Percentiles rank a stretch among this genome's conserved stretches.
Conservation (phyloP, 2,113 vertebrate genomes). For the Lates calcarifer region DNA sequence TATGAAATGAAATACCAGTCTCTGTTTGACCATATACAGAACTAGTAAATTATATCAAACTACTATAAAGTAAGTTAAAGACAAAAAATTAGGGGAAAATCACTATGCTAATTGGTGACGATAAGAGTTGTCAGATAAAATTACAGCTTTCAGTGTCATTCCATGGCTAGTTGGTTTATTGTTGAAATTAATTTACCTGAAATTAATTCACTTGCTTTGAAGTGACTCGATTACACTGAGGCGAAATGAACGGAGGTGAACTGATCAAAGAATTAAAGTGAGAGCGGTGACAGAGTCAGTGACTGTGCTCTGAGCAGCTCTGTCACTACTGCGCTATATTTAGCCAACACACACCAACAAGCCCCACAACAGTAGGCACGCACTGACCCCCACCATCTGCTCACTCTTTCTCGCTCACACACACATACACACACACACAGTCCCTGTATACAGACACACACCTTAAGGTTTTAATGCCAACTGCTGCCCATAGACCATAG, state of each 20-base stretch:
- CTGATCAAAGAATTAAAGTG: conserved; percentile 54
- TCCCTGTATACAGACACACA: conserved; percentile 49
- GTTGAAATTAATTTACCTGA: conserved; percentile 20
- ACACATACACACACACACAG: conserved; percentile 34
- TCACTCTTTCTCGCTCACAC: conserved; percentile 50
- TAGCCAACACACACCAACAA: conserved; percentile 75
- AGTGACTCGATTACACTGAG: conserved; percentile 23
- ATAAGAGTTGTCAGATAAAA: conserved; percentile 5
- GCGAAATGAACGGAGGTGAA: conserved; percentile 36
- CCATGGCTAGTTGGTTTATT: not conserved
- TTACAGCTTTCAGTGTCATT: conserved; percentile 19
- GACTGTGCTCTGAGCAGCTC: conserved; percentile 57
- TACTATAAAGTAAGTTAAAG: not conserved
- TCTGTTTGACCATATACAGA: not conserved
- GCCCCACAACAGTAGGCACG: conserved; percentile 67
- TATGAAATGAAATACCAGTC: not conserved
- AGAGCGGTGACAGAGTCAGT: conserved; percentile 30
- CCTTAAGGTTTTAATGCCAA: conserved; percentile 69
- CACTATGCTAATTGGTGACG: not conserved
- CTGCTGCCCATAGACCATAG: conserved; percentile 50
- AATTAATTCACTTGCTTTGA: conserved; percentile 36
- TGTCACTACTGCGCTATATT: conserved; percentile 80
- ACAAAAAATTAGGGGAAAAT: not conserved
- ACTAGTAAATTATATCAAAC: not conserved
- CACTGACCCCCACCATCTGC: conserved; percentile 84